Base-by-base conservation (phyloP, 2,888 invertebrate species). In the Smittia sp. region DNA sequence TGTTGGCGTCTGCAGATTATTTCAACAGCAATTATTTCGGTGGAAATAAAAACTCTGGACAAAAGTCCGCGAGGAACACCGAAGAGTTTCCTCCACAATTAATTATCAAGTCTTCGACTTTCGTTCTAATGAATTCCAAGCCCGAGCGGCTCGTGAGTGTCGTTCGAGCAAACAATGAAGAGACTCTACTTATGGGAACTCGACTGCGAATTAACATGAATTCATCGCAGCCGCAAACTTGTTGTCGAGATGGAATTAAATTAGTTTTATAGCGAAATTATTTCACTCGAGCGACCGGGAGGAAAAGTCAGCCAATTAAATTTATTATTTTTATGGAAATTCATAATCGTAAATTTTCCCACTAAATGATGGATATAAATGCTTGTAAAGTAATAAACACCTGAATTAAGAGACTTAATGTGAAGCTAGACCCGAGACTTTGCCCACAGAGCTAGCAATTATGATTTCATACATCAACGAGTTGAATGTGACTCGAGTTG, bases 1-100 rank as follows among this genome's bases (percentile, higher is more conserved):
- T 70, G 69, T 70, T 70, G 69, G 69, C 54, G 69, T 70, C 54
- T 54, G 32, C 27, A 52, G 69, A 70, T 70, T 54, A 54, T 54
- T 70, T 70, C 32, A 54, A 54, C 65, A 65, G 65, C 32, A 65
- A 65, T 65, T 65, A 65, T 65, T 65, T 25, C 22, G 22, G 13
- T 58, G 58, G 22, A 22, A 52, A 52, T 15, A 52, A 15, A 18
- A 58, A 58, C 18, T n/a, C 52, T 15, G 22, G 58, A 22, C 58
- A 58, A 58, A 58, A 58, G 22, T 13, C 58, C 22, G 1, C 58
- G n/a, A 58, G 58, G 22, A 58, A 58, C 58, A 58, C 20, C 58
- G 22, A 58, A 58, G 58, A 58, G 6, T 58, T 18, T 58, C n/a
- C n/a, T 22, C 58, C 18, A 22, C 22, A 58, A 58, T 58, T 58